These are phyloP conservation scores for Alligator mississippiensis DNA, from an alignment of 2,113 vertebrate genomes.

Conservation along the genomic window DNA sequence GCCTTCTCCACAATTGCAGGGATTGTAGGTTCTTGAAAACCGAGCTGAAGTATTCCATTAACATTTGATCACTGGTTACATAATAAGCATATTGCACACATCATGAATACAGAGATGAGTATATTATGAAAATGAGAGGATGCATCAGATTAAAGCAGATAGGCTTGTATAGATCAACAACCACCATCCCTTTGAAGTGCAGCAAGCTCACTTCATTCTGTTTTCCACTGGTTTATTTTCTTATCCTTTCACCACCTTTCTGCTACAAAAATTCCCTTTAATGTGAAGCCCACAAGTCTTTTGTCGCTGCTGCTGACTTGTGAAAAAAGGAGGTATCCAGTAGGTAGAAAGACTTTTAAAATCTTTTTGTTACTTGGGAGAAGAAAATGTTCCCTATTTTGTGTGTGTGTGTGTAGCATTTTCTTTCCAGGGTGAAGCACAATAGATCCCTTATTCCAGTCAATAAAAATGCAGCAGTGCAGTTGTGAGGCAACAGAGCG, in stretches of 20 bases:
- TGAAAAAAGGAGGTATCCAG: slow-evolving; percentile 24
- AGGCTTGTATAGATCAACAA: background rate
- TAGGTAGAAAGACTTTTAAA: slow-evolving; percentile 26
- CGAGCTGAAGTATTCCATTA: background rate
- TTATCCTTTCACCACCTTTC: background rate
- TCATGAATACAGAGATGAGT: background rate
- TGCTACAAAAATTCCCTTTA: background rate
- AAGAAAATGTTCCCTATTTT: background rate
- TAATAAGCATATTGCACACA: fast-evolving
- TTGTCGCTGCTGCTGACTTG: slow-evolving; percentile 19
- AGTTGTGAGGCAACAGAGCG: background rate
- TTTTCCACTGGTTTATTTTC: background rate
- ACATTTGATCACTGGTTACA: background rate
- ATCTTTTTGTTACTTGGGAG: background rate
- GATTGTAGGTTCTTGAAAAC: background rate
- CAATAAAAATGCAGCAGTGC: background rate
- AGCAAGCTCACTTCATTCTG: background rate
- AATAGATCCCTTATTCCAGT: background rate
- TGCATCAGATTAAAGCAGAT: background rate
- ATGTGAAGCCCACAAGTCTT: background rate
- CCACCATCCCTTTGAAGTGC: background rate
- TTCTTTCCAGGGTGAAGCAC: background rate
- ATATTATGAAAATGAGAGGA: background rate
- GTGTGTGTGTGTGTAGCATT: background rate
- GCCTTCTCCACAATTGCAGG: background rate